Evolutionary conservation across 1,140 invertebrate species (phyloP), one percentile per base, ranked within the genome.

Genomic region (Philopotamus ludificatus): DNA sequence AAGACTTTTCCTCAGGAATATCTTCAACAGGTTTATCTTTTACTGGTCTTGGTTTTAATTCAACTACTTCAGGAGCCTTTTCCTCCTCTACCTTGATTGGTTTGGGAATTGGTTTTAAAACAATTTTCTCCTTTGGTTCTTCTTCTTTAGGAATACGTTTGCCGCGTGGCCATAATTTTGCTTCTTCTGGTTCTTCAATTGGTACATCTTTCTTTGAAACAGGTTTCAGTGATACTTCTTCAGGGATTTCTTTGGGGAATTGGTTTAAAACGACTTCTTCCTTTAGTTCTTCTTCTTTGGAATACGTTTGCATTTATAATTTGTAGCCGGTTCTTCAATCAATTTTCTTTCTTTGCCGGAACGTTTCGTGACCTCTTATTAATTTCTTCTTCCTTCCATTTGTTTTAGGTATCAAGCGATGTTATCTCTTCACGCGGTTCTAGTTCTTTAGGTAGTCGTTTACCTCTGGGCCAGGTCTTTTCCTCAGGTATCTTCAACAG

Each of bases 31-130:
- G 72, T 66, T 75, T 74, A 12, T 73, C 68, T 70, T 73, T 72
- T 21, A 76, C 68, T 26, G 77, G 74, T 20, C 69, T 71, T 1
- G 73, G 72, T 55, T 79, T 80, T 68, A 75, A 7, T 78, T 76
- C 73, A 71, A 75, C 50, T 63, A 78, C 73, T 66, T 81, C 80
- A 3, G 74, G 53, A n/a, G n/a, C n/a, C 60, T 63, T 54, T 63
- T 75, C 67, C 71, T 78, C 70, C n/a, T 72, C 69, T 55, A 12
- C 68, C 42, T 73, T 68, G 15, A 72, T 66, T 54, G 65, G 75
- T 75, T 70, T 74, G 25, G 78, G 76, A 54, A 79, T 79, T 1
- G 81, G 81, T 63, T 85, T 83, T 1, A 84, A 70, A 26, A 74
- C 71, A 3, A 81, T 72, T 53, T 78, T 74, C 58, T 72, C 53